Conservation (phyloP, 2,113 vertebrate genomes). For the Thermophis baileyi region DNA sequence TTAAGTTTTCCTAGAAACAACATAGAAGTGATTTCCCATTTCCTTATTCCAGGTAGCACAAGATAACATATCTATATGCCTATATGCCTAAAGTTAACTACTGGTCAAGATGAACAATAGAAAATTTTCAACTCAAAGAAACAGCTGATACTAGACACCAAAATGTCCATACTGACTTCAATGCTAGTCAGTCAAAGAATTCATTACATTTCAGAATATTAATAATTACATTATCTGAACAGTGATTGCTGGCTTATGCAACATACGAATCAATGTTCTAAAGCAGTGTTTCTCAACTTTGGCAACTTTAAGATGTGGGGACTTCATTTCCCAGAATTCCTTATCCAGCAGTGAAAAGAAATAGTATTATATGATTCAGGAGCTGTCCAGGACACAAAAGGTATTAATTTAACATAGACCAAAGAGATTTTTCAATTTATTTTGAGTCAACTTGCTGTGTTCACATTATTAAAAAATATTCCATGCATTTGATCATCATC, state of each 20-base stretch:
- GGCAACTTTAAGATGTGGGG: too few species aligned
- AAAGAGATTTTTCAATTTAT: not conserved
- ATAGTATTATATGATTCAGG: not conserved
- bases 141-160: not conserved
- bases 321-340: not conserved
- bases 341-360: not conserved
- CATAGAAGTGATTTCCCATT: not conserved
- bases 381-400: not conserved
- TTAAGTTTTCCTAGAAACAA: not conserved
- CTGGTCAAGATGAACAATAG: not conserved
- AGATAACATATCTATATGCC: too few species aligned
- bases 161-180: not conserved
- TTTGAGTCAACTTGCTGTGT: not conserved
- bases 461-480: not conserved
- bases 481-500: too few species aligned
- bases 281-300: not conserved
- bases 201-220: not conserved
- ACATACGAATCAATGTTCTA: not conserved
- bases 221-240: not conserved
- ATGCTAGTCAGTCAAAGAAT: not conserved
- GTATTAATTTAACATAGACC: not conserved
- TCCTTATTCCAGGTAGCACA: not conserved
- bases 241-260: not conserved
- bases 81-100: not conserved
- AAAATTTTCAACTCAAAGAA: not conserved